phyloP scores from a whole-genome alignment of 2,888 invertebrate genomes.

The Hoplodrina blanda region DNA sequence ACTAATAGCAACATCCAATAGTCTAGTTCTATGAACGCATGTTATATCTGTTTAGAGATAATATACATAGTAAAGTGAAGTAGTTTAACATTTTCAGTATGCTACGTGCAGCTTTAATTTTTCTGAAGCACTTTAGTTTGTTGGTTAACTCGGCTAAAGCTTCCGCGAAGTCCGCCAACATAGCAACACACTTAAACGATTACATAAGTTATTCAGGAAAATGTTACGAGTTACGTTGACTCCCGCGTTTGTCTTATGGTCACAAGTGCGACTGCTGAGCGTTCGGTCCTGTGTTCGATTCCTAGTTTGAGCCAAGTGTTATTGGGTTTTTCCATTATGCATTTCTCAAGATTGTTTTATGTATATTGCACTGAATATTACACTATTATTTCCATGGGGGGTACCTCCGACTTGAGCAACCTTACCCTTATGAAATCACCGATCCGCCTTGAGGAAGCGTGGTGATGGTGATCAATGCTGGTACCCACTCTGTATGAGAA shows the following conservation, averaged over 20 bases:
- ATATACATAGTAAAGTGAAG: neutral
- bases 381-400: too few species aligned
- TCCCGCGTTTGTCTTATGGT: too few species aligned
- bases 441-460: too few species aligned
- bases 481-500: too few species aligned
- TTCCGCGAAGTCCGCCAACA: constrained; percentile 33
- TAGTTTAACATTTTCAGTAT: constrained; percentile 19
- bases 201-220: constrained; percentile 36
- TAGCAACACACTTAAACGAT: constrained; percentile 44
- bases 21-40: neutral
- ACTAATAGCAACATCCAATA: constrained; percentile 13
- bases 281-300: too few species aligned
- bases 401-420: too few species aligned
- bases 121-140: constrained; percentile 46
- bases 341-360: neutral
- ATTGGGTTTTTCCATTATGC: too few species aligned
- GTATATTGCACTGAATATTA: too few species aligned
- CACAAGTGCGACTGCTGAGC: too few species aligned
- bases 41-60: constrained; percentile 24
- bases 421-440: too few species aligned
- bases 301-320: too few species aligned
- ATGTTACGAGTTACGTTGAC: constrained; percentile 3
- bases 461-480: too few species aligned
- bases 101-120: constrained; percentile 35
- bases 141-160: constrained; percentile 39